Evolutionary conservation across 2,888 invertebrate genomes (phyloP), one percentile per base, ranked within the genome.

Genomic region (Catocala fraxini): DNA sequence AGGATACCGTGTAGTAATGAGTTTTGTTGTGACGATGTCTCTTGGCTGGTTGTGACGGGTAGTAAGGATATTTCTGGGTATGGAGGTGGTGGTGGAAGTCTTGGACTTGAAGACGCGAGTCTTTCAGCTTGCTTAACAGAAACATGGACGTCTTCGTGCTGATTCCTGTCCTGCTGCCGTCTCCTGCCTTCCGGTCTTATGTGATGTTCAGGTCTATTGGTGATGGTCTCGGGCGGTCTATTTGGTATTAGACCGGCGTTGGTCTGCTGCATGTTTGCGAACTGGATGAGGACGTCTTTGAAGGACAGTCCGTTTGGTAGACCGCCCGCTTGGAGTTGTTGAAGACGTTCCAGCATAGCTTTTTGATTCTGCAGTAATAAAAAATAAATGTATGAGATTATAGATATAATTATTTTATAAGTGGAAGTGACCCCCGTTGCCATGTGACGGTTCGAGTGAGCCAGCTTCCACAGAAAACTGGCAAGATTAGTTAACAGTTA

Each of bases 1-100:
- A 97, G 91, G 77, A 97, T 97, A 46, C 97, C 97, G 81, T 97
- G 97, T 4, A 97, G 94, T 54, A 97, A 89, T 0, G 97, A 97
- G 64, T 95, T 95, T 73, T 95, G 95, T 65, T 95, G 95, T 5
- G 89, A 84, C 6, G 89, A 82, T 5, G 81, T 78, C 0, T 91
- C 91, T 68, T 89, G 87, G 79, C 86, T 74, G 5, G 92, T 90
- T 5, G 86, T 91, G 58, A 97, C 97, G 0, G 97, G 97, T 81
- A 97, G 96, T 15, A 97, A 93, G 2, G 97, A 97, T 51, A 97
- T 97, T 89, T 97, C 97, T 0, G 97, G 97, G 90, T 97, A 97
- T 54, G 96, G 96, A 52, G 96, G 96, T 5, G 96, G 96, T 6
- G 96, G 95, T 2, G 95, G 95, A 57, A 95, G 88, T 33, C 93